These are phyloP conservation scores for Ostrea denselamellosa DNA, from an alignment of 1,140 invertebrate genomes.

Conservation along the genomic window DNA sequence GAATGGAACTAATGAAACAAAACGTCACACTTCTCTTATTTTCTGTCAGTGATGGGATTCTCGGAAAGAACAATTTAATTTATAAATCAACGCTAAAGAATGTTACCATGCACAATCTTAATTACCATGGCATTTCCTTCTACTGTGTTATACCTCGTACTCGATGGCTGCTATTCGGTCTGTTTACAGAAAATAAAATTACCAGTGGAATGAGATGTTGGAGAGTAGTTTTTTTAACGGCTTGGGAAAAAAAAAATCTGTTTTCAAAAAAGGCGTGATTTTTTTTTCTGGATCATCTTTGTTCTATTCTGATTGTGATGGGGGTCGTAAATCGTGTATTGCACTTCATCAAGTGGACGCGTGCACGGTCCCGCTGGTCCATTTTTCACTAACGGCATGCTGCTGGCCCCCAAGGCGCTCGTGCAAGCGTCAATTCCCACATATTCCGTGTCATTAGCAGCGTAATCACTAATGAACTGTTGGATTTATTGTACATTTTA, in stretches of 20 bases:
- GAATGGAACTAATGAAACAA: neutral
- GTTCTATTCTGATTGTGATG: neutral
- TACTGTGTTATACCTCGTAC: neutral
- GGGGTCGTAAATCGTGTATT: conserved; percentile 2
- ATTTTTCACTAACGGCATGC: conserved; percentile 20
- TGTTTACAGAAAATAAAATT: no score
- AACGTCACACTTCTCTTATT: neutral
- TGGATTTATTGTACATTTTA: neutral
- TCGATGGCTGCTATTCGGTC: no score
- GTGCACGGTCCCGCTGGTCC: neutral
- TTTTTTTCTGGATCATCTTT: neutral
- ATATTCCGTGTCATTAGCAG: neutral
- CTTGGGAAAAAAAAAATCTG: no score
- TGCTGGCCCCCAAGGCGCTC: neutral
- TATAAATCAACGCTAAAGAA: conserved; percentile 6
- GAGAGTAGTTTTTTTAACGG: neutral
- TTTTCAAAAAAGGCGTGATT: neutral
- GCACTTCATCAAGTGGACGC: neutral
- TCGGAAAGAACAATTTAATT: neutral
- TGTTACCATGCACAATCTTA: conserved; percentile 11
- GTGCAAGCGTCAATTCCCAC: neutral
- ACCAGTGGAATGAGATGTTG: neutral
- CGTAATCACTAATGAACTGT: conserved; percentile 20
- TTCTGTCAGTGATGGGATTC: neutral
- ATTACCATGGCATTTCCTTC: neutral